Percentiles rank a stretch among this genome's conserved stretches.
Conservation (phyloP, 2,113 vertebrate genomes). For the Anseranas semipalmata region DNA sequence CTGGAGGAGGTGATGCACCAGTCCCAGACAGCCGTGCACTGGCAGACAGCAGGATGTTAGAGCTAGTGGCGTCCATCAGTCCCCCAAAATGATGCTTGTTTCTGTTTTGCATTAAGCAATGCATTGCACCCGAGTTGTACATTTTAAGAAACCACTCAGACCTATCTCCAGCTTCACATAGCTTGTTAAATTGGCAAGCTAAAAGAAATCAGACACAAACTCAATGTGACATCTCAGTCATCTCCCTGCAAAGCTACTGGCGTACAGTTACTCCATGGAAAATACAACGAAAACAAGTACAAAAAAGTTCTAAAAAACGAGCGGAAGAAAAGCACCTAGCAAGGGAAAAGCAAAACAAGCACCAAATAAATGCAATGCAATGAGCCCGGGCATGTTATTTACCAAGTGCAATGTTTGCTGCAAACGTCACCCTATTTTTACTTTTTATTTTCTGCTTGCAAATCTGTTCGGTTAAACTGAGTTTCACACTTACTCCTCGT, state of each 20-base stretch:
- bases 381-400: not conserved
- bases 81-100: accelerated
- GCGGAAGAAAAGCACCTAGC: not conserved
- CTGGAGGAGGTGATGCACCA: not conserved
- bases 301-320: not conserved
- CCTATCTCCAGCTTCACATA: not conserved
- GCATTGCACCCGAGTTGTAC: not conserved
- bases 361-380: accelerated
- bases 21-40: not conserved
- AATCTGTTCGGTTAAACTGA: no score
- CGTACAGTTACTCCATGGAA: not conserved
- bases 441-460: not conserved
- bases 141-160: not conserved
- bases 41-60: not conserved
- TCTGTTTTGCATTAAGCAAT: not conserved
- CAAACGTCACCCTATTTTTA: not conserved
- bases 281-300: not conserved
- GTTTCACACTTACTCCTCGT: no score
- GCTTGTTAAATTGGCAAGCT: not conserved
- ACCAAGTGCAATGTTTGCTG: accelerated
- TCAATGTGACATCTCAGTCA: not conserved
- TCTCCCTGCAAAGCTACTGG: not conserved
- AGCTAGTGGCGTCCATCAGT: not conserved
- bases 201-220: not conserved
- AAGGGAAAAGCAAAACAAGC: not conserved